Percentiles rank a stretch among this genome's conserved stretches.
These are phyloP conservation scores for Lagopus muta DNA, from an alignment of 2,113 vertebrate genomes.

Conservation along the genomic window DNA sequence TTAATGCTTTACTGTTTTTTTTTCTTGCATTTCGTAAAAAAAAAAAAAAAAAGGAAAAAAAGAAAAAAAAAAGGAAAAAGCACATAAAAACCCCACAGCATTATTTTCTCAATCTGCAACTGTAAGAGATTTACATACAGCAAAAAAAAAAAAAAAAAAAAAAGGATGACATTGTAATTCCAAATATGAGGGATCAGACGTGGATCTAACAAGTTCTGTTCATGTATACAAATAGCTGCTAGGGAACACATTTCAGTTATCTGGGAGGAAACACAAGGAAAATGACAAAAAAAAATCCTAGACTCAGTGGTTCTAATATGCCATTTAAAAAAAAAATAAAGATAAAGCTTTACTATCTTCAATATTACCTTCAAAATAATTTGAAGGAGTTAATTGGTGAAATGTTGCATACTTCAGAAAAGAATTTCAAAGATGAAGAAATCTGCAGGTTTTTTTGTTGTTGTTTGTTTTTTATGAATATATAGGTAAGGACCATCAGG, in stretches of 20 bases:
- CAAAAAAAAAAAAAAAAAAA: too few species aligned
- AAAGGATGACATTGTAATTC: accelerated
- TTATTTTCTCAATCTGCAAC: background rate
- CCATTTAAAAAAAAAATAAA: background rate
- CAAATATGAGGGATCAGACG: background rate
- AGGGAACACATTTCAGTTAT: background rate
- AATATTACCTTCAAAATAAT: background rate
- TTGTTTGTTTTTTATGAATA: too few species aligned
- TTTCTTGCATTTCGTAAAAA: background rate
- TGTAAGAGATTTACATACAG: background rate
- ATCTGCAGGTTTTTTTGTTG: background rate
- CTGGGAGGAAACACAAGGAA: background rate
- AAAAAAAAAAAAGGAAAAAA: too few species aligned
- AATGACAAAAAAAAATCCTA: background rate
- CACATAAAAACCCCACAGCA: background rate
- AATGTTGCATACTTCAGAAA: background rate
- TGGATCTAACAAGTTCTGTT: background rate
- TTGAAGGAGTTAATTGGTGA: background rate
- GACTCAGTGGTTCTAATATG: background rate
- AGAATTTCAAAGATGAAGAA: background rate
- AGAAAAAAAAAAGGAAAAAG: background rate
- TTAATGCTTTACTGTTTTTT: background rate
- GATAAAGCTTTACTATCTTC: background rate
- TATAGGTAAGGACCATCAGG: background rate
- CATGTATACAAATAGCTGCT: background rate